A percentile compares a stretch with the other conserved stretches of the same genome.
Conservation (phyloP, 2,797 vertebrate genomes). For the Melanotaenia parkinsoni region DNA sequence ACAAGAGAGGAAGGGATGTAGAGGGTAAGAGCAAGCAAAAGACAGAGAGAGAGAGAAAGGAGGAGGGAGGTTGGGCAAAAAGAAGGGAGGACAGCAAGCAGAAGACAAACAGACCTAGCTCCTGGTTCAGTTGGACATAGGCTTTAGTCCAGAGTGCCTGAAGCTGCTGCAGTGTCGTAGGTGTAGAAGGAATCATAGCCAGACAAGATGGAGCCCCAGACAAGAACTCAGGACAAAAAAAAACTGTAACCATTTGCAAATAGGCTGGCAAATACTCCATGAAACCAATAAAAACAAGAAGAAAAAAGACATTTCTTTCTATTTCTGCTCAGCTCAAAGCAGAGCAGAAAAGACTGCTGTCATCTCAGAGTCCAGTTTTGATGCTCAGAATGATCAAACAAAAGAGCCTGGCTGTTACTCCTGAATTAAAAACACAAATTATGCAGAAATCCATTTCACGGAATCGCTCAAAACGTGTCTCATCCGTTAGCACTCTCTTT, state of each 20-base stretch:
- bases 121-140: slow-evolving; percentile 67
- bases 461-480: slow-evolving; percentile 79
- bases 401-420: slow-evolving; percentile 65
- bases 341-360: slow-evolving; percentile 5
- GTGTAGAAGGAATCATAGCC: slow-evolving; percentile 53
- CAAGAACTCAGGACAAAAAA: slow-evolving; percentile 71
- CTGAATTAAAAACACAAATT: slow-evolving; percentile 73
- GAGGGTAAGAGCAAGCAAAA: slow-evolving; percentile 50
- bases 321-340: slow-evolving; percentile 59
- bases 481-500: slow-evolving; percentile 84
- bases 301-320: slow-evolving; percentile 56
- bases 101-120: slow-evolving; percentile 78
- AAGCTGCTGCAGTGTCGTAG: slow-evolving; percentile 49
- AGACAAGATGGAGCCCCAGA: slow-evolving; percentile 76
- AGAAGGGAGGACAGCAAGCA: slow-evolving; percentile 67
- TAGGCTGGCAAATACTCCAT: slow-evolving; percentile 70
- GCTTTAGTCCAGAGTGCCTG: slow-evolving; percentile 65
- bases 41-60: slow-evolving; percentile 55
- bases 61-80: slow-evolving; percentile 69
- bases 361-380: slow-evolving; percentile 59
- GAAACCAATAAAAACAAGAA: slow-evolving; percentile 66
- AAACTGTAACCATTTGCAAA: slow-evolving; percentile 58
- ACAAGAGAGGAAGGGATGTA: slow-evolving; percentile 69
- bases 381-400: slow-evolving; percentile 60
- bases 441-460: slow-evolving; percentile 77